These are phyloP conservation scores for Echinarachnius parma DNA, from an alignment of 53 echinoderm and acorn worm species.

Conservation along the genomic window DNA sequence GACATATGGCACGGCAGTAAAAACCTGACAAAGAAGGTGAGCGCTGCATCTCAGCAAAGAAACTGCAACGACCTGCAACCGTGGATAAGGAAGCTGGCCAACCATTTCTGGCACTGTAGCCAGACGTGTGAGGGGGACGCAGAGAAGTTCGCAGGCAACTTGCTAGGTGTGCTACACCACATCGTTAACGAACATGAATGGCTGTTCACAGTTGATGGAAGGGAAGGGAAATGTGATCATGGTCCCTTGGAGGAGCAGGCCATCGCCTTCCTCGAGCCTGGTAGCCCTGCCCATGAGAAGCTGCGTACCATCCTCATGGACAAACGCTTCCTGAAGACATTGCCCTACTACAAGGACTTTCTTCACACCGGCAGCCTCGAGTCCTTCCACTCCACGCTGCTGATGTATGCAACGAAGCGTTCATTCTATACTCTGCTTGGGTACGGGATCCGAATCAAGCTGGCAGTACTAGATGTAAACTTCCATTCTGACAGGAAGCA, in stretches of 20 bases:
- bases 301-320: background rate
- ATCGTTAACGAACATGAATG: conserved; percentile 14
- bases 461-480: conserved; percentile 2
- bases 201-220: conserved; percentile 2
- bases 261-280: background rate
- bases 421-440: background rate
- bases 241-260: background rate
- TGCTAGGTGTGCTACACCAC: background rate
- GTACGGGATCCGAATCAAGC: background rate
- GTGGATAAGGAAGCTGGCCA: background rate
- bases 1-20: conserved; percentile 8
- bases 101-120: background rate
- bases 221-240: background rate
- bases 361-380: conserved; percentile 2
- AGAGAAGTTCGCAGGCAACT: background rate
- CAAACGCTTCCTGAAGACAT: background rate
- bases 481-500: conserved; percentile 38
- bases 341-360: conserved; percentile 2
- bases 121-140: background rate
- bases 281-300: conserved; percentile 3
- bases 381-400: background rate
- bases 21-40: background rate
- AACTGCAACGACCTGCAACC: background rate
- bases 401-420: conserved; percentile 10
- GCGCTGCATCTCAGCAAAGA: conserved; percentile 2